These are phyloP conservation scores for Dendrolimus kikuchii DNA, from an alignment of 1,140 invertebrate genomes.

Conservation along the genomic window DNA sequence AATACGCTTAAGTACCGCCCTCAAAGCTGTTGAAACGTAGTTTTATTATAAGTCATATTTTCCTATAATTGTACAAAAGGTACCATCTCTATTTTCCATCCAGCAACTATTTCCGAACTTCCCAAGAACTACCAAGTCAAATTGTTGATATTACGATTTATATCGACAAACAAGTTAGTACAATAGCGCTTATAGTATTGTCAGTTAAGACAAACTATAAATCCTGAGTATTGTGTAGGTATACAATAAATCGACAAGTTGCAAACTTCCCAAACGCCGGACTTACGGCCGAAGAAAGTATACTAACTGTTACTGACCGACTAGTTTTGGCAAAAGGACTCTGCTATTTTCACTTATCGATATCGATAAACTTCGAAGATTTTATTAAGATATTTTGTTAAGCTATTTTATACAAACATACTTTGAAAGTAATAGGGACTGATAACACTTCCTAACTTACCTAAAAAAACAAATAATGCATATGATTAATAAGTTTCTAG, in stretches of 20 bases:
- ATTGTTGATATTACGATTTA: conserved; percentile 24
- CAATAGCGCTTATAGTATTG: conserved; percentile 30
- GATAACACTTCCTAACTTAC: no score
- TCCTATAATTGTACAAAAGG: background rate
- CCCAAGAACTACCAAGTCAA: conserved; percentile 20
- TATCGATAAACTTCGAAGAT: conserved; percentile 9
- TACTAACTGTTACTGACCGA: conserved; percentile 40
- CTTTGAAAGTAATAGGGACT: no score
- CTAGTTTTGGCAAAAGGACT: conserved; percentile 16
- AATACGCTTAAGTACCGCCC: no score
- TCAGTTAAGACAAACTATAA: conserved; percentile 62
- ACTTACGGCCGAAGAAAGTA: conserved; percentile 66
- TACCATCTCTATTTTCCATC: no score
- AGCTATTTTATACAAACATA: no score
- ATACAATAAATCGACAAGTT: conserved; percentile 61
- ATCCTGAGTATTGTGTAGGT: conserved; percentile 36
- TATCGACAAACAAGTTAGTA: conserved; percentile 21
- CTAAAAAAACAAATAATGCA: no score
- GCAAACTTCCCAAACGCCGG: conserved; percentile 55
- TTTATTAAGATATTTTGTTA: no score
- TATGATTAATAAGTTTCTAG: no score
- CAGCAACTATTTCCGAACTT: background rate
- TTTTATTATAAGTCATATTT: background rate
- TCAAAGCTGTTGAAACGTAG: no score
- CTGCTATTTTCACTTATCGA: conserved; percentile 1